A percentile compares a stretch with the other conserved stretches of the same genome.
Conservation (phyloP, 1,140 invertebrate species). For the Arion vulgaris region DNA sequence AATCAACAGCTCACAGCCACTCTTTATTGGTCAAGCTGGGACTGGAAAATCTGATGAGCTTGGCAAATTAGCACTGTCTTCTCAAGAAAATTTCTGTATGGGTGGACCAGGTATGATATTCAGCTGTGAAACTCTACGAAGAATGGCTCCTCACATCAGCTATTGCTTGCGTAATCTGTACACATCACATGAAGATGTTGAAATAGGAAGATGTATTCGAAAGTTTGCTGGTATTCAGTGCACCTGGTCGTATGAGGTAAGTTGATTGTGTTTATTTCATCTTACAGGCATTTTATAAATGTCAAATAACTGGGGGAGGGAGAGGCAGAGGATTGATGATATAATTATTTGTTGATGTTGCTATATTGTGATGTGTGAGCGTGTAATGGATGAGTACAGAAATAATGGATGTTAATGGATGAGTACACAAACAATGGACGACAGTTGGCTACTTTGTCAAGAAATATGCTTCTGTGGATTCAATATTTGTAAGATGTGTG, state of each 20-base stretch:
- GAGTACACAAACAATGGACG: too few relatives aligned
- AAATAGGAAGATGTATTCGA: constrained; percentile 95
- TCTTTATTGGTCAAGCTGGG: constrained; percentile 81
- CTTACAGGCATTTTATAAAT: too few relatives aligned
- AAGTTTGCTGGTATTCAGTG: constrained; percentile 94
- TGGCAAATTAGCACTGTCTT: constrained; percentile 89
- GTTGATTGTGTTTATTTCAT: constrained; percentile 48
- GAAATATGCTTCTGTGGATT: too few relatives aligned
- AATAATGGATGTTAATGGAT: too few relatives aligned
- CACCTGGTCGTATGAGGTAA: constrained; percentile 99
- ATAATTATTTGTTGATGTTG: too few relatives aligned
- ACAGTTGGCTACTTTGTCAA: too few relatives aligned
- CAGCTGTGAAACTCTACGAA: constrained; percentile 73
- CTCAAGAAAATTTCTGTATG: constrained; percentile 99
- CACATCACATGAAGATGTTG: constrained; percentile 98
- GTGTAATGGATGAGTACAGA: too few relatives aligned
- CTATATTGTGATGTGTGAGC: too few relatives aligned
- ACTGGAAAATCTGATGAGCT: constrained; percentile 87
- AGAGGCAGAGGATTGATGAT: too few relatives aligned
- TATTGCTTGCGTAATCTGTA: constrained; percentile 91
- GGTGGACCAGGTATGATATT: constrained; percentile 96
- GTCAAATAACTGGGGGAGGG: too few relatives aligned
- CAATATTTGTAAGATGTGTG: too few relatives aligned
- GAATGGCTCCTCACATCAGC: constrained; percentile 77
- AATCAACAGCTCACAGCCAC: constrained; percentile 88